Conservation (phyloP, 35 echinoderm and acorn worm species). For the Ophiothrix spiculata region DNA sequence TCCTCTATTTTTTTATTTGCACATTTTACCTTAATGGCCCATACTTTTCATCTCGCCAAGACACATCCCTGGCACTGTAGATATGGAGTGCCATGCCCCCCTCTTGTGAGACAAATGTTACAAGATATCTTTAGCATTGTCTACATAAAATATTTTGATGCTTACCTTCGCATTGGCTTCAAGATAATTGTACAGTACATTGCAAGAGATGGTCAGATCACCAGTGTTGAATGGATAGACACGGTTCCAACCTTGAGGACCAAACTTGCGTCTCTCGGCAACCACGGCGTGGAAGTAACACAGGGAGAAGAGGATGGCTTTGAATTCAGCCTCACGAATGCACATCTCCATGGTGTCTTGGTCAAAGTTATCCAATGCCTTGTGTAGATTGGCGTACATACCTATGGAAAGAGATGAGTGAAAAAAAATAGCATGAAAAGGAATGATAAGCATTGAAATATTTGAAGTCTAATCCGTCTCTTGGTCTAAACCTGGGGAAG, state of each 20-base stretch:
- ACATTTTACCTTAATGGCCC: no score
- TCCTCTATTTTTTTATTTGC: no score
- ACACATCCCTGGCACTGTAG: no score
- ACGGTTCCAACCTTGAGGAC: conserved; percentile 96
- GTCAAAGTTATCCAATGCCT: conserved; percentile 93
- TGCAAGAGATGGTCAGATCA: conserved; percentile 93
- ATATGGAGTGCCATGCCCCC: no score
- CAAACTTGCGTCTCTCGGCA: conserved; percentile 92
- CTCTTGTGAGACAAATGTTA: no score
- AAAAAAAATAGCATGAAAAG: no score
- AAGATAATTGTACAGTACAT: conserved; percentile 97
- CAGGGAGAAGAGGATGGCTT: conserved; percentile 91
- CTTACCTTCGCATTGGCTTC: conserved; percentile 99
- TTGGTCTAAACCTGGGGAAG: no score
- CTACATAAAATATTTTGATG: no score
- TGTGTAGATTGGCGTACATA: conserved; percentile 98
- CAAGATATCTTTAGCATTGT: no score
- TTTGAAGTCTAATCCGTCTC: no score
- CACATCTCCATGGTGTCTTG: conserved; percentile 99
- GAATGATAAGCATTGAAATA: no score
- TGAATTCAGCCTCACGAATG: conserved; percentile 95
- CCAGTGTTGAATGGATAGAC: conserved; percentile 97
- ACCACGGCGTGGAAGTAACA: conserved; percentile 99
- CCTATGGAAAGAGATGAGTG: conserved; percentile 14
- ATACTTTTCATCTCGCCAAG: no score